Evolutionary conservation across 2,113 vertebrate species (phyloP).

Genomic region (Podarcis muralis): DNA sequence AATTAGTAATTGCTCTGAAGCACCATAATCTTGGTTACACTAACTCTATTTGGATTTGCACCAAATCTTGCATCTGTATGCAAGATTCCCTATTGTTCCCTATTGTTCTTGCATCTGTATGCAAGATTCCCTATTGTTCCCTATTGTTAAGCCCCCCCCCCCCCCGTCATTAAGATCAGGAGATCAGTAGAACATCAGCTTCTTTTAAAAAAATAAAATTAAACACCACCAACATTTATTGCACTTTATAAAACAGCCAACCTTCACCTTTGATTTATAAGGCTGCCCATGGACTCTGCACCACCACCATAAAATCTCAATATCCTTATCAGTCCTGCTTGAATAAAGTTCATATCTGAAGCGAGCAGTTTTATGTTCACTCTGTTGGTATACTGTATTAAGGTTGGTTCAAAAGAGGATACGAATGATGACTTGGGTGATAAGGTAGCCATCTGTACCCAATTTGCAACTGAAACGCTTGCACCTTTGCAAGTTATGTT

Average conservation of each 20-base stretch:
- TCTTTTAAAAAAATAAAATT: not conserved
- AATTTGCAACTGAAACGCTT: not conserved
- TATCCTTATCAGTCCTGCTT: constrained; percentile 49
- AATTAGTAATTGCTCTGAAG: not conserved
- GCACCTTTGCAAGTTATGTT: not conserved
- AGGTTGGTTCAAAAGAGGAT: not conserved
- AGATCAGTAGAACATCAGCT: not conserved
- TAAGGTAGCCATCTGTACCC: not conserved
- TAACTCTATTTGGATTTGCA: not conserved
- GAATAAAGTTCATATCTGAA: not conserved
- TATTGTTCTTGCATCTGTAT: not conserved
- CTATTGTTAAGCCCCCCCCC: no score
- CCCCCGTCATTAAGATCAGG: not conserved
- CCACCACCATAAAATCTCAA: constrained; percentile 1
- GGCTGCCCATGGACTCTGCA: constrained; percentile 5
- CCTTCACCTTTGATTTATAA: constrained; percentile 28
- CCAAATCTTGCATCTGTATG: not conserved
- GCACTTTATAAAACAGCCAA: not conserved
- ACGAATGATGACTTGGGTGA: not conserved
- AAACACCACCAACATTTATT: not conserved
- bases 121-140: no score
- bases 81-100: no score
- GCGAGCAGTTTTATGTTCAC: not conserved
- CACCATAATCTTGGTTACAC: not conserved
- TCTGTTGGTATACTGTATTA: not conserved